Evolutionary conservation across 2,113 vertebrate genomes (phyloP).

Genomic region (Etia nguti): DNA sequence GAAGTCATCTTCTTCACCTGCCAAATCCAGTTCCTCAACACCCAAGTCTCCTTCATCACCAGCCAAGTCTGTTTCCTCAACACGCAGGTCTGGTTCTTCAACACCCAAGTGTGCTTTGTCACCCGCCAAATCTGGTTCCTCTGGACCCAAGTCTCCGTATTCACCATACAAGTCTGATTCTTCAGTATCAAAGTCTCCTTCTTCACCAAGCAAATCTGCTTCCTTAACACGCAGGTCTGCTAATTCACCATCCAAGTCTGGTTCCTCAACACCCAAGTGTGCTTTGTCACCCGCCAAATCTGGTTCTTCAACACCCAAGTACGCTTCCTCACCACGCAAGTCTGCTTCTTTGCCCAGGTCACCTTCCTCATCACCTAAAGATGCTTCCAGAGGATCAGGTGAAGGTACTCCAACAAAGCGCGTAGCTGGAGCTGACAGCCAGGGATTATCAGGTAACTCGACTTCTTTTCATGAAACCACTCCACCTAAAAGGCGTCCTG

Average conservation of each 20-base stretch:
- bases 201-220: not conserved
- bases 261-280: not conserved
- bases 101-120: not conserved
- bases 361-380: conserved; percentile 36
- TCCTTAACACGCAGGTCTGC: not conserved
- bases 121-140: not conserved
- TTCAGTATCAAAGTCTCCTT: not conserved
- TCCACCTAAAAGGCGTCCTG: conserved; percentile 88
- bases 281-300: not conserved
- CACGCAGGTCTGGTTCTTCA: not conserved
- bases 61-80: not conserved
- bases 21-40: not conserved
- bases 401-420: conserved; percentile 44
- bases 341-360: conserved; percentile 4
- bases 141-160: not conserved
- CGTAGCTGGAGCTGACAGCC: conserved; percentile 5
- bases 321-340: conserved; percentile 5
- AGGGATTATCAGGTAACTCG: conserved; percentile 13
- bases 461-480: conserved; percentile 40
- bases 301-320: not conserved
- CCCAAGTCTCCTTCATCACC: not conserved
- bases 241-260: not conserved
- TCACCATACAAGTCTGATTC: not conserved
- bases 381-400: conserved; percentile 32
- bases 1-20: not conserved